Conservation (phyloP, 2,113 vertebrate species). For the Acanthochromis polyacanthus region DNA sequence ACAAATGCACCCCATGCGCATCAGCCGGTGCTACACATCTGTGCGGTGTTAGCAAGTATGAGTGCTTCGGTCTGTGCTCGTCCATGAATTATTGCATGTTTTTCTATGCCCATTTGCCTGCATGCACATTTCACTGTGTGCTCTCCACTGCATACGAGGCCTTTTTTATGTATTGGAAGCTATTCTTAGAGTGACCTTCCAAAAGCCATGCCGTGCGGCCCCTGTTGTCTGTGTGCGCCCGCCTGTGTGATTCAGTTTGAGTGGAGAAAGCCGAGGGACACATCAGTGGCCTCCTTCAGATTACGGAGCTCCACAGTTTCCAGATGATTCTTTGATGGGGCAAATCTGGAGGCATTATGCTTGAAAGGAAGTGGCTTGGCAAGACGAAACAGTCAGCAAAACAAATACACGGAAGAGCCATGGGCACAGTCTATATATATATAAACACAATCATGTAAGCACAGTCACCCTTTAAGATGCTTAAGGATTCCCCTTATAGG, state of each 20-base stretch:
- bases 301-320: slow-evolving; percentile 65
- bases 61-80: slow-evolving; percentile 31
- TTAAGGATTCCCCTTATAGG: slow-evolving; percentile 43
- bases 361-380: slow-evolving; percentile 44
- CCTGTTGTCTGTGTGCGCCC: slow-evolving; percentile 76
- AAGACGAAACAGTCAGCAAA: slow-evolving; percentile 42
- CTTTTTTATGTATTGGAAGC: slow-evolving; percentile 52
- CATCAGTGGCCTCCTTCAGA: slow-evolving; percentile 66
- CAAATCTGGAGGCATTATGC: slow-evolving; percentile 64
- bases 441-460: slow-evolving; percentile 18
- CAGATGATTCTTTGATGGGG: slow-evolving; percentile 75
- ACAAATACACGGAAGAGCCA: slow-evolving; percentile 32
- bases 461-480: slow-evolving; percentile 13
- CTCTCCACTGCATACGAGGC: slow-evolving; percentile 24
- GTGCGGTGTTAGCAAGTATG: slow-evolving; percentile 11
- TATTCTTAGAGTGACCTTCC: slow-evolving; percentile 83
- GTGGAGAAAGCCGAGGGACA: slow-evolving; percentile 75
- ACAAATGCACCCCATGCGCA: slow-evolving; percentile 10
- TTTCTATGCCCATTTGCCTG: slow-evolving; percentile 58
- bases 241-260: slow-evolving; percentile 77
- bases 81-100: slow-evolving; percentile 66
- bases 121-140: slow-evolving; percentile 57
- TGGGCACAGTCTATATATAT: not conserved
- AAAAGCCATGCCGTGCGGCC: slow-evolving; percentile 65
- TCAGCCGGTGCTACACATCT: slow-evolving; percentile 20